phyloP scores from a whole-genome alignment of 2,797 vertebrate species.

The Notoglanidium macrostoma region DNA sequence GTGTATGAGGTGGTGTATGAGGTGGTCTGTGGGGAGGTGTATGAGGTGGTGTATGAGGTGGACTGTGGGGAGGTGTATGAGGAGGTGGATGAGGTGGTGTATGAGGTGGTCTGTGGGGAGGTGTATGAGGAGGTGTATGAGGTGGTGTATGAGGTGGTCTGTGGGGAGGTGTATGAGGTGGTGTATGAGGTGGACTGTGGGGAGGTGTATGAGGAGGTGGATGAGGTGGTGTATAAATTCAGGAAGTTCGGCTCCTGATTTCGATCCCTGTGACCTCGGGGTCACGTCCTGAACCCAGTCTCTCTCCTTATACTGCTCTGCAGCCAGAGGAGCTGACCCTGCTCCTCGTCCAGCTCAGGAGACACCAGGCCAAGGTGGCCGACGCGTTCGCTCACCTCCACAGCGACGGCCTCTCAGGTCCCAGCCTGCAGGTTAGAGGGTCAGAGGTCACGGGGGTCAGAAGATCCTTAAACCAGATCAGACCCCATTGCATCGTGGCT shows the following conservation, averaged over 20 bases:
- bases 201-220: not conserved
- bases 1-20: not conserved
- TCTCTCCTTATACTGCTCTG: conserved; percentile 76
- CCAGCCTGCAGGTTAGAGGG: conserved; percentile 90
- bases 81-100: not conserved
- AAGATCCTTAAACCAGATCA: conserved; percentile 39
- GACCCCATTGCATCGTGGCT: conserved; percentile 67
- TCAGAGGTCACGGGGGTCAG: conserved; percentile 56
- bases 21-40: not conserved
- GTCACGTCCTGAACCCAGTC: conserved; percentile 62
- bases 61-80: no score
- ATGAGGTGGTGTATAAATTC: not conserved
- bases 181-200: not conserved
- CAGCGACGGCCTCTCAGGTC: conserved; percentile 86
- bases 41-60: not conserved
- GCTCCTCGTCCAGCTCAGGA: conserved; percentile 96
- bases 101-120: not conserved
- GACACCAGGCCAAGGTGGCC: conserved; percentile 96
- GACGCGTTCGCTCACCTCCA: conserved; percentile 89
- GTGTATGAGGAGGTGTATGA: not conserved
- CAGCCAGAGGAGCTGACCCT: conserved; percentile 98
- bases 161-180: no score
- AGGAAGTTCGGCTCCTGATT: conserved; percentile 8
- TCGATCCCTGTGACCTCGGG: conserved; percentile 5
- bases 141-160: not conserved